phyloP scores from a whole-genome alignment of 2,113 vertebrate genomes.

The Scophthalmus maximus region DNA sequence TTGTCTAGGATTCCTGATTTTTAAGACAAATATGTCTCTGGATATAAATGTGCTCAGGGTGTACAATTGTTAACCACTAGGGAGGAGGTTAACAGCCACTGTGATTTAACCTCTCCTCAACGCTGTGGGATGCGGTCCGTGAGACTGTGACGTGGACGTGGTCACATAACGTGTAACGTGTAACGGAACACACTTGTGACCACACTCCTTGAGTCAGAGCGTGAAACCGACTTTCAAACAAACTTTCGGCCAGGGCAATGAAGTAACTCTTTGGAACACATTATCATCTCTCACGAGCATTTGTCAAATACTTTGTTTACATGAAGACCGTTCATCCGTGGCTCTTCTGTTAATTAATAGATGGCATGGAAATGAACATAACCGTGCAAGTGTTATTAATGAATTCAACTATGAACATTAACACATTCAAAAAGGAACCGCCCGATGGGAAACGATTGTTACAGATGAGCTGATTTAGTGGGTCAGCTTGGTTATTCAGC shows the following conservation, averaged over 20 bases:
- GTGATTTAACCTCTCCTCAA: no score
- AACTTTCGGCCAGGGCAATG: background rate
- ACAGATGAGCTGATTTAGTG: background rate
- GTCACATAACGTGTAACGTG: no score
- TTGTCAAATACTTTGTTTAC: background rate
- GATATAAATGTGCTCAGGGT: no score
- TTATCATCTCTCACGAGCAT: background rate
- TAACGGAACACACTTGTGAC: no score
- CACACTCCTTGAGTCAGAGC: no score
- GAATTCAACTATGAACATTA: constrained; percentile 12
- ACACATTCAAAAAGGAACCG: constrained; percentile 12
- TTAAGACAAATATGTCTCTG: no score
- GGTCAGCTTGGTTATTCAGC: background rate
- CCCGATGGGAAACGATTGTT: background rate
- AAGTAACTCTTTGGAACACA: background rate
- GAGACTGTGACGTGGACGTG: no score
- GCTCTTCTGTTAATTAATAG: constrained; percentile 19
- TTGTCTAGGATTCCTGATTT: no score
- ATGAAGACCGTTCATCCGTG: background rate
- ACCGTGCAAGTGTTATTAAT: constrained; percentile 18
- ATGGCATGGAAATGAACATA: constrained; percentile 8
- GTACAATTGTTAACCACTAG: no score
- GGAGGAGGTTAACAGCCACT: no score
- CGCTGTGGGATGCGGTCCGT: no score
- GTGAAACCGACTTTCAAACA: no score